Evolutionary conservation across 2,888 invertebrate species (phyloP).

Genomic region (Invenusta paracnida): DNA sequence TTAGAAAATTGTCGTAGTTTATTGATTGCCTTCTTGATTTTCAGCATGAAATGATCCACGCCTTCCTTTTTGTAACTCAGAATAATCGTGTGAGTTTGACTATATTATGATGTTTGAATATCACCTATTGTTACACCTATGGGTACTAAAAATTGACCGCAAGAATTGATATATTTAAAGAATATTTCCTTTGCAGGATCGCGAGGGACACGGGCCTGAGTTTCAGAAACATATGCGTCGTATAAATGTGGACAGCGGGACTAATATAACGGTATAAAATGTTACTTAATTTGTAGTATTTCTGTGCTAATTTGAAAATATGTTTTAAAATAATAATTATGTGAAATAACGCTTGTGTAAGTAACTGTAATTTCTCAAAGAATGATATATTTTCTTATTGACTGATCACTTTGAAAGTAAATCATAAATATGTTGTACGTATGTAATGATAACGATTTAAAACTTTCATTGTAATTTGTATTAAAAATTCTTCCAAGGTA

Average conservation of each 20-base stretch:
- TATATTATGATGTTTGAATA: conserved; percentile 15
- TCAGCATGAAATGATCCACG: conserved; percentile 98
- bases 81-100: conserved; percentile 64
- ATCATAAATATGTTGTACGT: too few species aligned
- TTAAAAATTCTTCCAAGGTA: too few species aligned
- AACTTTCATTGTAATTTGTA: too few species aligned
- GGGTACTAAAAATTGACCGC: background rate
- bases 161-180: background rate
- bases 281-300: too few species aligned
- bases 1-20: too few species aligned
- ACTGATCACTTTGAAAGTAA: too few species aligned
- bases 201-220: conserved; percentile 89
- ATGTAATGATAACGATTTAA: too few species aligned
- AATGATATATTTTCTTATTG: too few species aligned
- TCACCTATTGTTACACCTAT: background rate
- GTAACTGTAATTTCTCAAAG: too few species aligned
- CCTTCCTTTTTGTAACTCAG: conserved; percentile 81
- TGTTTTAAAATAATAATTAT: conserved; percentile 1
- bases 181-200: conserved; percentile 65
- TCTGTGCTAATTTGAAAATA: too few species aligned
- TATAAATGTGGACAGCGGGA: conserved; percentile 79
- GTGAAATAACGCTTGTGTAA: too few species aligned
- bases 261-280: conserved; percentile 71
- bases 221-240: conserved; percentile 86
- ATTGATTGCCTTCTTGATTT: too few species aligned